Evolutionary conservation across 2,888 invertebrate species (phyloP).

Genomic region (Dynastes tityus): DNA sequence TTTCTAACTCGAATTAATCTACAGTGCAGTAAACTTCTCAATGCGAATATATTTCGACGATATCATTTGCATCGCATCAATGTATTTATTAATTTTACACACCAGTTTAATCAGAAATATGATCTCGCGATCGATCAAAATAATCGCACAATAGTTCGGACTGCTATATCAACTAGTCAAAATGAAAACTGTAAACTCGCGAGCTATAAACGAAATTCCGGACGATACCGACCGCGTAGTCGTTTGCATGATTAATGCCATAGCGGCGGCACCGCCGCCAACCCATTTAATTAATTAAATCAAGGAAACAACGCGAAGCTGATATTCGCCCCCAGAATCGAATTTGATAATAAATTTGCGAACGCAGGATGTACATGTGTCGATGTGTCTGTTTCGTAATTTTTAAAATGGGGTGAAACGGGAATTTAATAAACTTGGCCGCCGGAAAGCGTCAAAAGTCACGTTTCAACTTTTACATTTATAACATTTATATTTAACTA

Average conservation of each 20-base stretch:
- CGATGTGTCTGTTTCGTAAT: slow-evolving; percentile 30
- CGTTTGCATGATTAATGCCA: slow-evolving; percentile 46
- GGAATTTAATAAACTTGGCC: not conserved
- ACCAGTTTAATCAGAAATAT: slow-evolving; percentile 5
- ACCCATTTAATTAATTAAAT: slow-evolving; percentile 46
- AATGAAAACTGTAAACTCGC: slow-evolving; percentile 44
- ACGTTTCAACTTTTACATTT: too few relatives aligned
- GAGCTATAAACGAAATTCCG: slow-evolving; percentile 43
- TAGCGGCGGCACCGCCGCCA: slow-evolving; percentile 30
- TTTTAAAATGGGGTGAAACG: slow-evolving; percentile 6
- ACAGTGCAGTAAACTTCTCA: too few relatives aligned
- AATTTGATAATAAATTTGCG: slow-evolving; percentile 31
- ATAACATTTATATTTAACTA: too few relatives aligned
- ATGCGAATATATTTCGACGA: too few relatives aligned
- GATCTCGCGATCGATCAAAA: slow-evolving; percentile 30
- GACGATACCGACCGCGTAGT: slow-evolving; percentile 34
- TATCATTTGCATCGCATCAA: too few relatives aligned
- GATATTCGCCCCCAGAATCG: slow-evolving; percentile 34
- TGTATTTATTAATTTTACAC: slow-evolving; percentile 7
- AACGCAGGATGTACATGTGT: slow-evolving; percentile 36
- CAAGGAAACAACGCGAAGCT: slow-evolving; percentile 46
- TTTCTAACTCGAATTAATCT: too few relatives aligned
- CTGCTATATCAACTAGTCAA: slow-evolving; percentile 16
- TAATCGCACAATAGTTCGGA: slow-evolving; percentile 18
- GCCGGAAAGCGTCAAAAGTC: too few relatives aligned